These are phyloP conservation scores for Laupala kohalensis DNA, from an alignment of 1,140 invertebrate genomes.

Conservation along the genomic window DNA sequence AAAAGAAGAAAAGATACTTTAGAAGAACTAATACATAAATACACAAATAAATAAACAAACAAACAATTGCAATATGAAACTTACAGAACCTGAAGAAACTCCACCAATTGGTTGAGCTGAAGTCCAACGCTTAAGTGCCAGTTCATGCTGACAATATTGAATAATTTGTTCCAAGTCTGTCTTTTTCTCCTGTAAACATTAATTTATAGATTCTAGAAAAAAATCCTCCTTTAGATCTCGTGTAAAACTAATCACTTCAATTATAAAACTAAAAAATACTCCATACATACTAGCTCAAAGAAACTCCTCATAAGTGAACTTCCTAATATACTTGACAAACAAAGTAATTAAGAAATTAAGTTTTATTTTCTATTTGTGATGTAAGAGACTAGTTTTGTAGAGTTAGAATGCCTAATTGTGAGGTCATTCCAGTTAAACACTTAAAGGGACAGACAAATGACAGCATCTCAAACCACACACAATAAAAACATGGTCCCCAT, in stretches of 20 bases:
- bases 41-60: not conserved
- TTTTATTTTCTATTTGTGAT: not conserved
- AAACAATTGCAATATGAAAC: no score
- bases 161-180: slow-evolving; percentile 4
- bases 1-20: not conserved
- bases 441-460: not conserved
- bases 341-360: not conserved
- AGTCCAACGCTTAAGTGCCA: not conserved
- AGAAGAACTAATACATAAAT: not conserved
- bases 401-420: not conserved
- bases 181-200: slow-evolving; percentile 2
- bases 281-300: not conserved
- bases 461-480: no score
- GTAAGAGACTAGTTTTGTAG: not conserved
- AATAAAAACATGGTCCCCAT: no score
- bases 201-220: not conserved
- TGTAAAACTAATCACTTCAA: not conserved
- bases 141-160: slow-evolving; percentile 6
- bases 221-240: not conserved
- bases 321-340: not conserved
- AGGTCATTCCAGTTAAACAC: not conserved
- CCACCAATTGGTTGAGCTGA: no score
- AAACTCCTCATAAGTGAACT: not conserved
- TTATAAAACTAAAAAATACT: not conserved
- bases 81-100: not conserved